A percentile compares a stretch with the other conserved stretches of the same genome.
Evolutionary conservation across 2,113 vertebrate genomes (phyloP).

Genomic region (Mus musculus): GRCm39 chr1:18452001-18452500

Average conservation of each 20-base stretch:
- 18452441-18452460: slow-evolving; percentile 72
- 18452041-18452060: not conserved
- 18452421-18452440: slow-evolving; percentile 65
- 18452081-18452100: not conserved
- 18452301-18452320: not conserved
- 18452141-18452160: not conserved
- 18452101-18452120: not conserved
- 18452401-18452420: slow-evolving; percentile 66
- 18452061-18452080: not conserved
- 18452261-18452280: not conserved
- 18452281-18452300: not conserved
- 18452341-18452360: slow-evolving; percentile 46
- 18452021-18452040: not conserved
- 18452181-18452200: not conserved
- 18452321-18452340: slow-evolving; percentile 49
- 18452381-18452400: slow-evolving; percentile 62
- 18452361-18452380: slow-evolving; percentile 70
- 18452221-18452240: not conserved
- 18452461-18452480: slow-evolving; percentile 66
- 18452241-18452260: not conserved
- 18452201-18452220: not conserved
- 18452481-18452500: slow-evolving; percentile 63
- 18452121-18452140: not conserved
- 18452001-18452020: not conserved
- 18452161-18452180: not conserved